Evolutionary conservation across 2,797 vertebrate species (phyloP).

Genomic region (Acrossocheilus wenchowensis): DNA sequence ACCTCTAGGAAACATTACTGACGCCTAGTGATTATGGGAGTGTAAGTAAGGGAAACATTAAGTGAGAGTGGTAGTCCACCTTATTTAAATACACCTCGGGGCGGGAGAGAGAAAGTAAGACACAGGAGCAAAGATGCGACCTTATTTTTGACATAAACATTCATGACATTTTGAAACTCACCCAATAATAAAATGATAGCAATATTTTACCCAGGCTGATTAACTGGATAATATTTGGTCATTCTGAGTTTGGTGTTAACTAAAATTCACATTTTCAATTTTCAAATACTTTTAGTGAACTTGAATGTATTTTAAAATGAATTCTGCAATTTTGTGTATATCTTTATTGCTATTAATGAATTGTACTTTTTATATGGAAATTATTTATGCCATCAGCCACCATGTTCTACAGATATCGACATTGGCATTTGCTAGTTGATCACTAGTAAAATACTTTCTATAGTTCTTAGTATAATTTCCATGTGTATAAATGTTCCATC

Average conservation of each 20-base stretch:
- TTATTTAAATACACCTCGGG: slow-evolving; percentile 19
- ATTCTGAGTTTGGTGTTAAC: neutral
- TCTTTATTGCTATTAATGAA: too few relatives aligned
- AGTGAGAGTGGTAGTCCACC: slow-evolving; percentile 5
- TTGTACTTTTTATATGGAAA: neutral
- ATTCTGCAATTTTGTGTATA: too few relatives aligned
- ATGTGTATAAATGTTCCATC: neutral
- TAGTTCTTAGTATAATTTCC: neutral
- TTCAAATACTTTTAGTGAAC: too few relatives aligned
- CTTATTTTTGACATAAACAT: neutral
- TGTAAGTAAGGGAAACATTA: neutral
- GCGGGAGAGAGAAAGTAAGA: neutral
- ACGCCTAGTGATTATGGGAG: slow-evolving; percentile 11
- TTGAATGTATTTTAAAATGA: too few relatives aligned
- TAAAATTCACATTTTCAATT: too few relatives aligned
- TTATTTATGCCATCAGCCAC: neutral
- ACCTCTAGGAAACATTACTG: slow-evolving; percentile 21
- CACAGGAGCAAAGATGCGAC: neutral
- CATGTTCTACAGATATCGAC: too few relatives aligned
- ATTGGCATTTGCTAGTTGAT: too few relatives aligned
- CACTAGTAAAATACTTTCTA: neutral
- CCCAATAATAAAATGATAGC: neutral
- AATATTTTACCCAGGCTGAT: neutral
- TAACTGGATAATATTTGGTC: neutral
- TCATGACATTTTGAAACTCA: neutral